Base-by-base conservation (phyloP, 2,113 vertebrate genomes). In the Periophthalmus modestus region DNA sequence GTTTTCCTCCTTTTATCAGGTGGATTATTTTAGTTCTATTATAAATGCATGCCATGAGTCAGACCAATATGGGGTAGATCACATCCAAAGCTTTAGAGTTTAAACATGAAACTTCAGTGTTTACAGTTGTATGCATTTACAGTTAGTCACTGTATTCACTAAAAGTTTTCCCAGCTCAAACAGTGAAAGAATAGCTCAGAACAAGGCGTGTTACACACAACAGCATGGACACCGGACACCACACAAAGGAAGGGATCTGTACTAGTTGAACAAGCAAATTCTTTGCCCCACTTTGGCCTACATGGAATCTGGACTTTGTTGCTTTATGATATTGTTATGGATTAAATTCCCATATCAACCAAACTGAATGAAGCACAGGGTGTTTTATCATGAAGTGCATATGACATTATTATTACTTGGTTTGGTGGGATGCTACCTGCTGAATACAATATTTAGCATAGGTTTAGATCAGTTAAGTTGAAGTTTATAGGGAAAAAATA, bases 101-200 rank as follows among this genome's bases (percentile, higher is more conserved):
- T 10, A 67, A 11, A 73, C 14, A 16, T 14, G n/a, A 74, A 52
- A 67, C 0, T 0, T 46, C 23, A 12, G 11, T 16, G 58, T 83
- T n/a, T 67, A 82, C 69, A 15, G 16, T 67, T 10, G 66, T 16
- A 23, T 43, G 50, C 18, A 72, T 62, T 24, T 28, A 24, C 57
- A 59, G 46, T 78, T 72, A 82, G 69, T 77, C 74, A 72, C 68
- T 48, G 5, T 54, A 46, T 67, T 82, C 69, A 52, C 7, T 28
- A 15, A 70, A 74, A 74, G 61, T 36, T 33, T 52, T 63, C 47
- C 43, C 23, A 72, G 66, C 4, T 61, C 13, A 19, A 72, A 39
- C 5, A 2, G 69, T 34, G 4, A 16, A 46, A 71, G 19, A n/a
- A 63, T 21, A 19, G 19, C 3, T 15, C 21, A 28, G 52, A 72